Percentiles rank a stretch among this genome's conserved stretches.
Conservation (phyloP, 2,797 vertebrate species). For the Cygnus olor region DNA sequence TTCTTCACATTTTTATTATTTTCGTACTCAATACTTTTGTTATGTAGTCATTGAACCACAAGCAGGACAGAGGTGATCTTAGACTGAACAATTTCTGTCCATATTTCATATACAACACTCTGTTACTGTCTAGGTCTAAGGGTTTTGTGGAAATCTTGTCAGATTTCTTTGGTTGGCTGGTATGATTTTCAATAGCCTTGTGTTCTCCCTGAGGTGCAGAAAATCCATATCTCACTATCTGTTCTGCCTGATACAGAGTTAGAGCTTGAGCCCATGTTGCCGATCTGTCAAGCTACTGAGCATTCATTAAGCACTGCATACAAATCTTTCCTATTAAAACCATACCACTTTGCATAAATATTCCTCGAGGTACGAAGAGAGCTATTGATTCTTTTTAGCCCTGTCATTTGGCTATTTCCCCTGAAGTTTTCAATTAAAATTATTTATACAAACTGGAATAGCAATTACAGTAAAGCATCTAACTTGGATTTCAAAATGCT, state of each 20-base stretch:
- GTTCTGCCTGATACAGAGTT: not conserved
- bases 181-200: not conserved
- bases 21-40: not conserved
- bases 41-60: not conserved
- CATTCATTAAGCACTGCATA: not conserved
- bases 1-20: not conserved
- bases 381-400: slow-evolving; percentile 10
- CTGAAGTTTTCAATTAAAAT: slow-evolving; percentile 19
- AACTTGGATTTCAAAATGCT: not conserved
- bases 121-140: not conserved
- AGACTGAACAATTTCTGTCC: not conserved
- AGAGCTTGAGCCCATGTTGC: not conserved
- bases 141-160: not conserved
- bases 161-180: not conserved
- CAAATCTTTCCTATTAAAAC: not conserved
- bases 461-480: not conserved
- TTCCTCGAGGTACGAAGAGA: not conserved
- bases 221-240: not conserved
- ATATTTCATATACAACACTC: not conserved
- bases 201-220: not conserved
- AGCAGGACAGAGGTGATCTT: not conserved
- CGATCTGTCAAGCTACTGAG: not conserved
- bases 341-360: not conserved
- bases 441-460: not conserved
- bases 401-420: not conserved